These are phyloP conservation scores for Dermolepida albohirtum DNA, from an alignment of 2,888 invertebrate species.

Conservation along the genomic window DNA sequence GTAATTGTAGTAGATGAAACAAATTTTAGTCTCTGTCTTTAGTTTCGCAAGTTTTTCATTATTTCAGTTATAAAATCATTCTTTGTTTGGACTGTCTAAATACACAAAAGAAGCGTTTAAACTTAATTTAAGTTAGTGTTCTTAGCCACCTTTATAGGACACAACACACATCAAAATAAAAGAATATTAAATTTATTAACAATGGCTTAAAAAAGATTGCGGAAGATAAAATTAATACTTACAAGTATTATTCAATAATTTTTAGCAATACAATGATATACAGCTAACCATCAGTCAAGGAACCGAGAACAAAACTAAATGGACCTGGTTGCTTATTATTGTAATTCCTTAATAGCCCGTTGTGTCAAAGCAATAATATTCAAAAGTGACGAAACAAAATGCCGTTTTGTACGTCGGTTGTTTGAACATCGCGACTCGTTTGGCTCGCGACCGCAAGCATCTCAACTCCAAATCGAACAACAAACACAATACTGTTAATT, in stretches of 20 bases:
- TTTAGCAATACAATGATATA: constrained; percentile 9
- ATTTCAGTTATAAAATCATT: too few species aligned
- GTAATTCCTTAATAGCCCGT: not conserved
- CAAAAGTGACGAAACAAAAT: constrained; percentile 22
- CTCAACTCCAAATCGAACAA: constrained; percentile 31
- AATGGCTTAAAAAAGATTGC: too few species aligned
- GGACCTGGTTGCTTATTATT: constrained; percentile 12
- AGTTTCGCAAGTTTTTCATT: too few species aligned
- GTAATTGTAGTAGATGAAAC: too few species aligned
- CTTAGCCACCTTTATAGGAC: too few species aligned
- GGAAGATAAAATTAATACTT: too few species aligned
- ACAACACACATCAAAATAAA: too few species aligned
- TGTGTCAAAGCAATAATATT: constrained; percentile 14
- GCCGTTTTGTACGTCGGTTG: not conserved
- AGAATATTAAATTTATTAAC: too few species aligned
- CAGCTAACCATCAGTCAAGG: constrained; percentile 15
- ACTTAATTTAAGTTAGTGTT: too few species aligned
- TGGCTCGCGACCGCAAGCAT: not conserved
- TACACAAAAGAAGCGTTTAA: too few species aligned
- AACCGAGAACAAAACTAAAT: not conserved
- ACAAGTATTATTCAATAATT: constrained; percentile 4
- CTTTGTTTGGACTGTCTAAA: too few species aligned
- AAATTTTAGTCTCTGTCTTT: too few species aligned
- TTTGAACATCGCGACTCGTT: not conserved
- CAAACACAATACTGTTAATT: constrained; percentile 44